Conservation (phyloP, 2,113 vertebrate species). For the Australoheros scitulus region DNA sequence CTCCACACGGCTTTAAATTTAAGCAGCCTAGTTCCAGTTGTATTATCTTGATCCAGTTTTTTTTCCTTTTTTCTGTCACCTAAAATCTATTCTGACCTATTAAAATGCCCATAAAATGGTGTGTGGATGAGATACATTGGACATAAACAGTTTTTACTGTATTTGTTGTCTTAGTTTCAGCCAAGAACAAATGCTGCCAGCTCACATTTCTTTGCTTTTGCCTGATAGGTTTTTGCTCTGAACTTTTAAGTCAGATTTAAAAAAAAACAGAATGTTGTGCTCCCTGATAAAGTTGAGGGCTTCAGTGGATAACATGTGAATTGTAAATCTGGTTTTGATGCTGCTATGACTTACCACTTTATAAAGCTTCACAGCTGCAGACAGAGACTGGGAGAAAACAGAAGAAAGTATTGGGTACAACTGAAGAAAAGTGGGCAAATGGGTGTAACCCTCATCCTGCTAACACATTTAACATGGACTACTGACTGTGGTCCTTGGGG, state of each 20-base stretch:
- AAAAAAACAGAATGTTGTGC: background rate
- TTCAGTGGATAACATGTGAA: slow-evolving; percentile 1
- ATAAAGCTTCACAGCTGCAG: background rate
- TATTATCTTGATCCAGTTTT: too few relatives aligned
- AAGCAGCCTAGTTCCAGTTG: too few relatives aligned
- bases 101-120: background rate
- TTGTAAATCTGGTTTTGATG: slow-evolving; percentile 12
- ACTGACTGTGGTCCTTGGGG: background rate
- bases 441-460: background rate
- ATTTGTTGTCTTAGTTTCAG: slow-evolving; percentile 30
- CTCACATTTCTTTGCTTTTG: slow-evolving; percentile 36
- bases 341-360: background rate
- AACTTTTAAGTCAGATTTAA: slow-evolving; percentile 32
- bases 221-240: slow-evolving; percentile 25
- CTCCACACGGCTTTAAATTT: too few relatives aligned
- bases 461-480: background rate
- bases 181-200: slow-evolving; percentile 42
- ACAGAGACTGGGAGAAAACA: background rate
- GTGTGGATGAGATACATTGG: background rate
- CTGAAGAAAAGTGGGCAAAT: background rate
- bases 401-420: background rate
- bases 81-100: slow-evolving; percentile 3
- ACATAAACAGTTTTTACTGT: slow-evolving; percentile 30
- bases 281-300: slow-evolving; percentile 2
- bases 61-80: background rate